Percentiles rank a stretch among this genome's conserved stretches.
These are phyloP conservation scores for Varroa destructor DNA, from an alignment of 1,140 invertebrate species.

Conservation along the genomic window DNA sequence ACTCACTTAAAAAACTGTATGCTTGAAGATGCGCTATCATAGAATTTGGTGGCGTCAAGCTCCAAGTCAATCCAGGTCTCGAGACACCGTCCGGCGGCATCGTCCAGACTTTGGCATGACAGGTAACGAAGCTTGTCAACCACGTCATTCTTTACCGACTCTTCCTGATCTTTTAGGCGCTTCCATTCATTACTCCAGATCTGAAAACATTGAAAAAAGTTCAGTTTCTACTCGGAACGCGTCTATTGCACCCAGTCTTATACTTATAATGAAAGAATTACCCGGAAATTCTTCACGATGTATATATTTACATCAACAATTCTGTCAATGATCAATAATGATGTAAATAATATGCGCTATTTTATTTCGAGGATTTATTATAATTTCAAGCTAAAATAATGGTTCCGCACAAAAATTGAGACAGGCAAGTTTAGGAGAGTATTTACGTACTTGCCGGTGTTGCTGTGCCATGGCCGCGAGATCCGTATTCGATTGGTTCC, in stretches of 20 bases:
- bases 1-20: conserved; percentile 26
- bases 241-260: too few relatives aligned
- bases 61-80: conserved; percentile 27
- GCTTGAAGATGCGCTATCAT: conserved; percentile 10
- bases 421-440: not conserved
- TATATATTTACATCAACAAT: too few relatives aligned
- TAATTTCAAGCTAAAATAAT: too few relatives aligned
- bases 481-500: conserved; percentile 23
- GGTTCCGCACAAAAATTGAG: too few relatives aligned
- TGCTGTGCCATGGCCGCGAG: conserved; percentile 6
- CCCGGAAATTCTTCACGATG: too few relatives aligned
- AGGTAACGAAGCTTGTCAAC: conserved; percentile 24
- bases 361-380: too few relatives aligned
- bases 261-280: too few relatives aligned
- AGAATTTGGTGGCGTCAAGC: conserved; percentile 25
- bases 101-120: conserved; percentile 26
- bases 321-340: too few relatives aligned
- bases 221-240: not conserved
- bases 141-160: conserved; percentile 21
- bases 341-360: too few relatives aligned
- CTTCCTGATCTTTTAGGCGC: not conserved
- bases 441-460: conserved; percentile 20
- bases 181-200: conserved; percentile 26
- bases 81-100: conserved; percentile 20
- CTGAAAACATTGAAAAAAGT: not conserved